These are phyloP conservation scores for Drosophila nigromelanica DNA, from an alignment of 1,140 invertebrate species.

Conservation along the genomic window DNA sequence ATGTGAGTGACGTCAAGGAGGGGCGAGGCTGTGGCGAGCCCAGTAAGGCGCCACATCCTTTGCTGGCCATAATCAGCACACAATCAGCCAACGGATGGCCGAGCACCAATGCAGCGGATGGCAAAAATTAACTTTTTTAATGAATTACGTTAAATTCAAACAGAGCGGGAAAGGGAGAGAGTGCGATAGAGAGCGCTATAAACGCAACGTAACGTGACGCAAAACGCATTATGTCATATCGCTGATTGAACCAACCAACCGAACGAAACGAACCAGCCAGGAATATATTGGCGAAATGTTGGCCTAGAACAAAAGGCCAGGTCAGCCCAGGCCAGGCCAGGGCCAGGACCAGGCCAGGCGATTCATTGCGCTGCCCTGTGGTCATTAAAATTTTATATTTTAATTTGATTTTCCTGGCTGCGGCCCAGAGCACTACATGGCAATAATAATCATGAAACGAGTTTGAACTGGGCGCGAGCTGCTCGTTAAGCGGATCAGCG, in stretches of 20 bases:
- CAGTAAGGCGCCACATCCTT: conserved; percentile 74
- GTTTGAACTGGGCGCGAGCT: conserved; percentile 46
- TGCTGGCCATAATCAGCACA: conserved; percentile 71
- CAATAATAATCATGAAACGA: conserved; percentile 68
- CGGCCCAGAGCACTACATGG: conserved; percentile 36
- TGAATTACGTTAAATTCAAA: conserved; percentile 62
- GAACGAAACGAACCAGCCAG: conserved; percentile 37
- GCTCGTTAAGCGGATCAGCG: conserved; percentile 63
- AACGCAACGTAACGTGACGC: conserved; percentile 74
- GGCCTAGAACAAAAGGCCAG: conserved; percentile 72
- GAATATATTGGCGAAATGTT: conserved; percentile 61
- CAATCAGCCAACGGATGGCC: conserved; percentile 63
- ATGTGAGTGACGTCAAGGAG: neutral
- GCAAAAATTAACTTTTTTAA: conserved; percentile 81
- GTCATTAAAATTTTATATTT: conserved; percentile 80
- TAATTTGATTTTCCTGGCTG: conserved; percentile 77
- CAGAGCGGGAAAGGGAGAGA: neutral
- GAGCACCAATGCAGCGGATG: conserved; percentile 62
- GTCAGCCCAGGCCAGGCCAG: conserved; percentile 14
- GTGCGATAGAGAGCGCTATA: conserved; percentile 26
- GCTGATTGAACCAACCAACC: conserved; percentile 75
- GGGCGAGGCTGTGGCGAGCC: conserved; percentile 5
- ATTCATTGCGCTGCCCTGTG: conserved; percentile 41
- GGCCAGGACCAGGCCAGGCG: neutral
- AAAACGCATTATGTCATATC: conserved; percentile 81